These are phyloP conservation scores for Garrulus glandarius DNA, from an alignment of 2,797 vertebrate genomes.

Conservation along the genomic window DNA sequence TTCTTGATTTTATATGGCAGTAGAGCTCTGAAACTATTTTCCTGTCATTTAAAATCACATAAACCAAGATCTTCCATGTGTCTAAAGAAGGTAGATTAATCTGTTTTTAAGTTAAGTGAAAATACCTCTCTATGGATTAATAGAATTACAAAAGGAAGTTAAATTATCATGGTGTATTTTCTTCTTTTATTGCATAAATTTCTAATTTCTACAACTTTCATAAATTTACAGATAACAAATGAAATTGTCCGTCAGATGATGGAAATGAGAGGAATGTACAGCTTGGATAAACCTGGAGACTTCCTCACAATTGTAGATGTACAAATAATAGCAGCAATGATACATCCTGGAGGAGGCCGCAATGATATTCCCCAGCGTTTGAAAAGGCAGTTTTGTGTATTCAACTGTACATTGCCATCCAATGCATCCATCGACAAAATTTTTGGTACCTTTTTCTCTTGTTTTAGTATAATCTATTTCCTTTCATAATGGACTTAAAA, in stretches of 20 bases:
- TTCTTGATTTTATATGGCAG: not conserved
- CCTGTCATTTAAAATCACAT: not conserved
- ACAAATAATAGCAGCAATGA: slow-evolving; percentile 79
- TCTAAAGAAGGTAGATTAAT: not conserved
- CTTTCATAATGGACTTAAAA: not conserved
- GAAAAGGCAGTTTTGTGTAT: slow-evolving; percentile 77
- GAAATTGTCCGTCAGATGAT: slow-evolving; percentile 82
- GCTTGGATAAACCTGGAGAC: slow-evolving; percentile 79
- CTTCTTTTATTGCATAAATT: not conserved
- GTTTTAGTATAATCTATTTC: not conserved
- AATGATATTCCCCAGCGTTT: slow-evolving; percentile 81
- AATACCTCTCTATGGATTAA: not conserved
- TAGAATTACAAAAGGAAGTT: not conserved
- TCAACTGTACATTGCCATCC: slow-evolving; percentile 79
- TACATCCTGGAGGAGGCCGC: slow-evolving; percentile 79
- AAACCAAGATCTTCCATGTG: not conserved
- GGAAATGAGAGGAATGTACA: slow-evolving; percentile 82
- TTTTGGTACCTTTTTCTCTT: slow-evolving; percentile 70
- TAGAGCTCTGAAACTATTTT: not conserved
- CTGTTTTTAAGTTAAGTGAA: not conserved
- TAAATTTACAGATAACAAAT: slow-evolving; percentile 75
- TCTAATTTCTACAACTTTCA: not conserved
- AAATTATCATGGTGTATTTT: not conserved
- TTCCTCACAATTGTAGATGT: slow-evolving; percentile 77
- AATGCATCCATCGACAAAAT: slow-evolving; percentile 79